Percentiles rank a stretch among this genome's conserved stretches.
These are phyloP conservation scores for Ia io DNA, from an alignment of 2,113 vertebrate species.

Conservation along the genomic window DNA sequence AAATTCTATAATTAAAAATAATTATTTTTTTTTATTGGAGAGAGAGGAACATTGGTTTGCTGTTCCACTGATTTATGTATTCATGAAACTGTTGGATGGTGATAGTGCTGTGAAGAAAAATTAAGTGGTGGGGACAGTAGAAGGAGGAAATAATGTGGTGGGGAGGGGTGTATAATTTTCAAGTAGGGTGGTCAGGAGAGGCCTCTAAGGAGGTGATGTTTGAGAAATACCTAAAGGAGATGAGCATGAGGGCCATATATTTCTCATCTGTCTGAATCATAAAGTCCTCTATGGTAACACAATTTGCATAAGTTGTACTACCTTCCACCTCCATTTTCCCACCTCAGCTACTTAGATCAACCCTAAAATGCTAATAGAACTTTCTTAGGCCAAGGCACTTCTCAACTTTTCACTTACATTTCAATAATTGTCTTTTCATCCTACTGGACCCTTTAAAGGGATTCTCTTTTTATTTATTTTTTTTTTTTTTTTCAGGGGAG, in stretches of 20 bases:
- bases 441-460: background rate
- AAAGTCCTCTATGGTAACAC: background rate
- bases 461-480: too few relatives aligned
- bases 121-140: background rate
- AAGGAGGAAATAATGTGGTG: background rate
- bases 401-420: background rate
- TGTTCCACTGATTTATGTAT: background rate
- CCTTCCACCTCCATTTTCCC: background rate
- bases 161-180: background rate
- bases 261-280: background rate
- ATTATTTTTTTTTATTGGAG: background rate
- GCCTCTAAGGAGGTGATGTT: background rate
- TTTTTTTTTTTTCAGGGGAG: too few relatives aligned
- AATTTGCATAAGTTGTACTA: background rate
- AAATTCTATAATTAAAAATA: background rate
- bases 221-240: background rate
- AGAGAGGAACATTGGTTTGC: background rate
- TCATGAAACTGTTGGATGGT: background rate
- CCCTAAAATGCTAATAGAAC: background rate
- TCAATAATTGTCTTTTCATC: background rate
- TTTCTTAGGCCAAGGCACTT: background rate
- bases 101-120: background rate
- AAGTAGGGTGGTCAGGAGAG: background rate
- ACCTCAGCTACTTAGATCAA: background rate
- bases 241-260: background rate